phyloP scores from a whole-genome alignment of 2,888 invertebrate genomes.

The Cheilosia variabilis region DNA sequence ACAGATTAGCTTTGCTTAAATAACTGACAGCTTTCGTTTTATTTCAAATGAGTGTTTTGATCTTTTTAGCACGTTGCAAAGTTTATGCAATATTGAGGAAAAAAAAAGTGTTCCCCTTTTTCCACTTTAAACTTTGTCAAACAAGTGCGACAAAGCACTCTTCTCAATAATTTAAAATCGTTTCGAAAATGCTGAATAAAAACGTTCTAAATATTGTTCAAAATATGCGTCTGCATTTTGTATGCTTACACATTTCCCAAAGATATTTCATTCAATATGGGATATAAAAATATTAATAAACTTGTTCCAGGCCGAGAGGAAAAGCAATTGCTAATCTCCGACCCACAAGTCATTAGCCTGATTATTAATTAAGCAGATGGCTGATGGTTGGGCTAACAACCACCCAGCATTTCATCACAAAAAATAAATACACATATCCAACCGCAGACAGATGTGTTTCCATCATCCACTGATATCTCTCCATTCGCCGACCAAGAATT shows the following conservation, averaged over 20 bases:
- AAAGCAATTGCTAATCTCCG: slow-evolving; percentile 60
- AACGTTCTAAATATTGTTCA: too few species aligned
- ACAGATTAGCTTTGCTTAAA: too few species aligned
- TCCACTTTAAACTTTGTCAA: too few species aligned
- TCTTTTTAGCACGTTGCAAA: too few species aligned
- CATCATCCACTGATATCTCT: slow-evolving; percentile 48
- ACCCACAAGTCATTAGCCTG: slow-evolving; percentile 71
- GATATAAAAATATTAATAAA: neutral
- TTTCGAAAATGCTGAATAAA: too few species aligned
- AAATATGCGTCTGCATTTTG: too few species aligned
- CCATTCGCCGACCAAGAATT: slow-evolving; percentile 25
- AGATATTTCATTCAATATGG: neutral
- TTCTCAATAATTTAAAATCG: too few species aligned
- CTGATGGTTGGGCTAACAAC: slow-evolving; percentile 38
- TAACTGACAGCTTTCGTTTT: too few species aligned
- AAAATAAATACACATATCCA: slow-evolving; percentile 45
- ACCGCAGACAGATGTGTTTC: slow-evolving; percentile 71
- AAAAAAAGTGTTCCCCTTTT: too few species aligned
- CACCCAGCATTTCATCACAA: slow-evolving; percentile 39
- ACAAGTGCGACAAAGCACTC: too few species aligned
- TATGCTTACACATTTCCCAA: neutral
- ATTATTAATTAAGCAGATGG: slow-evolving; percentile 74
- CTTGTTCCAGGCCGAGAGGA: neutral
- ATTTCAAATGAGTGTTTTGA: too few species aligned
- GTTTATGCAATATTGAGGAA: too few species aligned